Evolutionary conservation across 2,888 invertebrate genomes (phyloP), one percentile per base, ranked within the genome.

Genomic region (Phymatocera aterrima): DNA sequence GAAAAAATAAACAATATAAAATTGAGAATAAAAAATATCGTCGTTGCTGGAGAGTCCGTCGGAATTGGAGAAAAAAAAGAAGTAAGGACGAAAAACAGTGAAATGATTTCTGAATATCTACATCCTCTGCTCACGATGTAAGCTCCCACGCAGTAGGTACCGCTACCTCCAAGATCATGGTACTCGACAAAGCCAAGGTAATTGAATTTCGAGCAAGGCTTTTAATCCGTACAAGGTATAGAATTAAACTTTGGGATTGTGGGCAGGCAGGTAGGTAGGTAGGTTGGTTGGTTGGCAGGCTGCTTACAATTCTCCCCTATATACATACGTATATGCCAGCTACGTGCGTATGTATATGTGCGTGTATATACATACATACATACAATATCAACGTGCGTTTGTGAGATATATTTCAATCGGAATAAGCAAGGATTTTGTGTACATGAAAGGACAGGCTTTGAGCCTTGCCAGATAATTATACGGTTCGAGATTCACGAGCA

Each of bases 111-210:
- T 28, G 24, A 64, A 61, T 79, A 43, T 60, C 21, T 48, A 51
- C 60, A 54, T 28, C 43, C 54, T 64, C 61, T 37, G 70, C 60
- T 48, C 70, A 78, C n/a, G 64, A 70, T 60, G 6, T n/a, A 51
- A 64, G 18, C 18, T n/a, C n/a, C 61, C 61, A 64, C 28, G 43
- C 64, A 72, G 77, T 51, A 61, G 43, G 78, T 46, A 28, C 48
- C 51, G 37, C 77, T 46, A 79, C 77, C 70, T 79, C 78, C 78
- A 54, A 24, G 46, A 78, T 48, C 68, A 15, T 48, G 51, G 60
- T 74, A 72, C 28, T 72, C 72, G 72, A 64, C 61, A 64, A 37
- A 64, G 61, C 61, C 21, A 34, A 72, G 72, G 72, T 72, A 72
- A 72, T 72, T 48, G 72, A 72, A 72, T 72, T 34, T 51, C 72